These are phyloP conservation scores for Dicyrtoma fusca DNA, from an alignment of 2,888 invertebrate genomes.

Conservation along the genomic window DNA sequence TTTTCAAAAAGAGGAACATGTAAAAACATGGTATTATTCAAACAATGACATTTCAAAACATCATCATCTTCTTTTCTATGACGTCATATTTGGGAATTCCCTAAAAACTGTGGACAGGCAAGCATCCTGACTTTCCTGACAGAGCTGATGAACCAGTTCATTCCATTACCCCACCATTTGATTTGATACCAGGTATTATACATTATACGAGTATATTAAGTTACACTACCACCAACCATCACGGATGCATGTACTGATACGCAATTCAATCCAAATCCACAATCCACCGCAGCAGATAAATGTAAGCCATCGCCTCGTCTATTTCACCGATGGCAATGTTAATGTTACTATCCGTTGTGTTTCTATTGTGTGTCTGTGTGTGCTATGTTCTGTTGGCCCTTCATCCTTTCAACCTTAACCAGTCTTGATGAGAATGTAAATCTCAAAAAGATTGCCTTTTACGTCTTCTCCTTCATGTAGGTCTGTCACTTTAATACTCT, in stretches of 20 bases:
- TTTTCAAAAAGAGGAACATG: too few species aligned
- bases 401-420: neutral
- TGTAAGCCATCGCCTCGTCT: neutral
- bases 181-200: neutral
- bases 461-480: conserved; percentile 2
- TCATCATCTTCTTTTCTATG: too few species aligned
- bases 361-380: neutral
- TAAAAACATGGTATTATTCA: too few species aligned
- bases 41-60: too few species aligned
- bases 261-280: too few species aligned
- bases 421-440: conserved; percentile 4
- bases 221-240: too few species aligned
- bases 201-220: too few species aligned
- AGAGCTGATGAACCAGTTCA: conserved; percentile 23
- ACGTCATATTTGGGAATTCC: neutral
- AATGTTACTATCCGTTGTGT: neutral
- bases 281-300: too few species aligned
- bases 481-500: neutral
- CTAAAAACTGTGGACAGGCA: too few species aligned
- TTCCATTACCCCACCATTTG: conserved; percentile 8
- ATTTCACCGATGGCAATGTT: conserved; percentile 12
- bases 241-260: too few species aligned
- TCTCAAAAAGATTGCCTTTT: conserved; percentile 9
- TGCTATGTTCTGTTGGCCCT: neutral
- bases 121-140: too few species aligned